Conservation (phyloP, 2,888 invertebrate species). For the Sminthurinus aureus region DNA sequence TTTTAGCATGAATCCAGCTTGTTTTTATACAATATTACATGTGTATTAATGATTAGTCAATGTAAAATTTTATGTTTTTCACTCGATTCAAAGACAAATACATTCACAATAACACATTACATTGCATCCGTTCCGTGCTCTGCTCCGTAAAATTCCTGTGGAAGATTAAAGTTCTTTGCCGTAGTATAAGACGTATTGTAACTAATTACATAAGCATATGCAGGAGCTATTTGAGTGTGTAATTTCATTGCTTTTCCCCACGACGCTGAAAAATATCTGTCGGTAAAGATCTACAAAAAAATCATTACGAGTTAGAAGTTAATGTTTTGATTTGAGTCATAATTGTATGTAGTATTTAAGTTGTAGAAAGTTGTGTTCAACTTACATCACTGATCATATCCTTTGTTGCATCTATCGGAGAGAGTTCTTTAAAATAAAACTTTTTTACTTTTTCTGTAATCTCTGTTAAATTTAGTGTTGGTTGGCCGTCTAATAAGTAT, state of each 20-base stretch:
- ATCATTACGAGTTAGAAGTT: too few species aligned
- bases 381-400: constrained; percentile 5
- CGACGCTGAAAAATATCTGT: neutral
- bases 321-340: too few species aligned
- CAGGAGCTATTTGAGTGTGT: neutral
- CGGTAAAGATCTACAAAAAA: neutral
- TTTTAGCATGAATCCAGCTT: neutral
- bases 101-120: neutral
- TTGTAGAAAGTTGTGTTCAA: neutral
- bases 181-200: neutral
- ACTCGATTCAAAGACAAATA: neutral
- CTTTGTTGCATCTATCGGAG: neutral
- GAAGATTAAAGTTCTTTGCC: neutral
- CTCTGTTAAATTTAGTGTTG: neutral
- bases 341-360: neutral
- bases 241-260: neutral
- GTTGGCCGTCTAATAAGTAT: neutral
- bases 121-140: too few species aligned
- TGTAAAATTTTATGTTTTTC: neutral
- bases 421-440: constrained; percentile 3
- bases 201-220: neutral
- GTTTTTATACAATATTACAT: neutral
- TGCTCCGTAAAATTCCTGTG: too few species aligned
- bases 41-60: neutral
- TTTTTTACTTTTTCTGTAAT: neutral